A percentile compares a stretch with the other conserved stretches of the same genome.
Conservation (phyloP, 2,113 vertebrate species). For the Leptosomus discolor region DNA sequence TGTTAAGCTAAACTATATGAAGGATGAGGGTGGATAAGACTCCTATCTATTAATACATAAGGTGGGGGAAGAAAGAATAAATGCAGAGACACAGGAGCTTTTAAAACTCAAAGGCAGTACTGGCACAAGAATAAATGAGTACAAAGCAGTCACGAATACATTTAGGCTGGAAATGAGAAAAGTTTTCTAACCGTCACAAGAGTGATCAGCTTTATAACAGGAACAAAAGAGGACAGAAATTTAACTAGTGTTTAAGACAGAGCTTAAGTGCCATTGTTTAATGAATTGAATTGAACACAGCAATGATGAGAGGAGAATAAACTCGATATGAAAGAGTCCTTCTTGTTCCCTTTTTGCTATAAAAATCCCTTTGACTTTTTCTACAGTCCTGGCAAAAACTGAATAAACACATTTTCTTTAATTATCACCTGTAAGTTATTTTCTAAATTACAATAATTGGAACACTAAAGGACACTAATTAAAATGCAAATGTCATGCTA, state of each 20-base stretch:
- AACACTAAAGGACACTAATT: not conserved
- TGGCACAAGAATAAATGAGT: not conserved
- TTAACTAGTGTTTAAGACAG: not conserved
- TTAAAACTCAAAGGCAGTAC: not conserved
- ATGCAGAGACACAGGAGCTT: not conserved
- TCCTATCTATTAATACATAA: not conserved
- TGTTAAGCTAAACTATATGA: not conserved
- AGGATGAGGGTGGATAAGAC: not conserved
- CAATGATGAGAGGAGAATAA: not conserved
- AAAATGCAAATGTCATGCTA: not conserved
- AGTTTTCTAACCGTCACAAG: not conserved
- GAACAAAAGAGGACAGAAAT: not conserved
- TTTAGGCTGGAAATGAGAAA: slow-evolving; percentile 1
- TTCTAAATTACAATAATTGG: not conserved
- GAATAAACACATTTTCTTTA: not conserved
- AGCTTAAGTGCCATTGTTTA: not conserved
- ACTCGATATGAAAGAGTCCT: not conserved
- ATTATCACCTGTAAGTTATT: slow-evolving; percentile 1
- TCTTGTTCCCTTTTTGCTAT: not conserved
- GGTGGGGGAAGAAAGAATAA: not conserved
- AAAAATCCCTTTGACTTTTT: not conserved
- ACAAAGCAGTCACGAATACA: not conserved
- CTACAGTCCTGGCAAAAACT: not conserved
- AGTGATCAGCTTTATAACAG: not conserved
- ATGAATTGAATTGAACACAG: not conserved